Conservation (phyloP, 2,888 invertebrate genomes). For the Stenolophus ochropezus region DNA sequence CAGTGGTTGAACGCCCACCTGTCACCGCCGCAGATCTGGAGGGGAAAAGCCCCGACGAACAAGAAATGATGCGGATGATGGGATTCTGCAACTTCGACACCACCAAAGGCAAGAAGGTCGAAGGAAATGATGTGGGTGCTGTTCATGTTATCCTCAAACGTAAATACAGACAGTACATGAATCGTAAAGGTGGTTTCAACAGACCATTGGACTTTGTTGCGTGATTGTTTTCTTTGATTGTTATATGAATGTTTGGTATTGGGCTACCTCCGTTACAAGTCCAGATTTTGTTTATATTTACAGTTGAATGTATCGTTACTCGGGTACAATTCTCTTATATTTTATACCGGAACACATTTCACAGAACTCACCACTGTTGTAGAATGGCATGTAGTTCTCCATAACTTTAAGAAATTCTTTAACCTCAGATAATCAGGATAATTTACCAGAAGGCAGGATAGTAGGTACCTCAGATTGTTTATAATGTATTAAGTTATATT, state of each 20-base stretch:
- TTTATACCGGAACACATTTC: not conserved
- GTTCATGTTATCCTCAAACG: constrained; percentile 97
- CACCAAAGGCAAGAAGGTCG: constrained; percentile 97
- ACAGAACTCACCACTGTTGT: constrained; percentile 19
- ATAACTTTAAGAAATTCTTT: constrained; percentile 8
- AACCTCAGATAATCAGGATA: constrained; percentile 53
- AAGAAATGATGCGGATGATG: constrained; percentile 97
- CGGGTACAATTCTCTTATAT: constrained; percentile 26
- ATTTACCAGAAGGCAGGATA: constrained; percentile 36
- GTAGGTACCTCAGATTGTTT: constrained; percentile 49
- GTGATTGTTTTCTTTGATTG: constrained; percentile 70
- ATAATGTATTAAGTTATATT: constrained; percentile 46
- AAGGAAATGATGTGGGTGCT: constrained; percentile 94
- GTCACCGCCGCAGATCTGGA: constrained; percentile 89
- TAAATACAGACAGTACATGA: constrained; percentile 99
- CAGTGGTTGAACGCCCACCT: constrained; percentile 77
- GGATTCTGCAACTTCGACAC: constrained; percentile 97
- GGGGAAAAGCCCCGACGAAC: constrained; percentile 92
- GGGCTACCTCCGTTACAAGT: constrained; percentile 21
- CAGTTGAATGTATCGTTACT: constrained; percentile 28
- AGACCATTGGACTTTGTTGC: constrained; percentile 97
- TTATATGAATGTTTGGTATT: constrained; percentile 26
- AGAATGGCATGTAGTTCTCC: constrained; percentile 24
- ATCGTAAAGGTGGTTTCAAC: constrained; percentile 99
- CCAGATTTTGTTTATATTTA: constrained; percentile 41